These are phyloP conservation scores for Strongylocentrotus purpuratus DNA, from an alignment of 35 echinoderm and acorn worm species.

Conservation along the genomic window DNA sequence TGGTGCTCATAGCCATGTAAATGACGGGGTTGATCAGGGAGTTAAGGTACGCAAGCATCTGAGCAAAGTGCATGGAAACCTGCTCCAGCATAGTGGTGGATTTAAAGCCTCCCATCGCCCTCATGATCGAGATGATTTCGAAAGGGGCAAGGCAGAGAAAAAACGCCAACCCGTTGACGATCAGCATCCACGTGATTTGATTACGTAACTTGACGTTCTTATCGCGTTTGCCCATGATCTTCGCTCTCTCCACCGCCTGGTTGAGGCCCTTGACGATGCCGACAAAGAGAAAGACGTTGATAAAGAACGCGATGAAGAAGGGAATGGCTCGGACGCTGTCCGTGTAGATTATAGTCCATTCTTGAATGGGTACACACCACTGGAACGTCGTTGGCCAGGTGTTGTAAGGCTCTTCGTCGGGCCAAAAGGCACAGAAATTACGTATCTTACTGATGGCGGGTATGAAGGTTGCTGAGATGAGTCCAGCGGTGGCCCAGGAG, in stretches of 20 bases:
- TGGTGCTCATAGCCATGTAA: slow-evolving; percentile 57
- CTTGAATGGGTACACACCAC: slow-evolving; percentile 19
- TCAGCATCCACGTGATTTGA: slow-evolving; percentile 91
- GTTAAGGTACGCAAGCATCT: slow-evolving; percentile 48
- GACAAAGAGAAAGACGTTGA: slow-evolving; percentile 66
- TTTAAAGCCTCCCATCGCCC: background rate
- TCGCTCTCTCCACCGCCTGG: slow-evolving; percentile 55
- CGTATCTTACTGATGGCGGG: slow-evolving; percentile 32
- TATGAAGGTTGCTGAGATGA: slow-evolving; percentile 75
- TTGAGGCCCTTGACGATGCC: slow-evolving; percentile 63
- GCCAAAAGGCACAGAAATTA: slow-evolving; percentile 35
- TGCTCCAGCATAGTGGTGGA: slow-evolving; percentile 25
- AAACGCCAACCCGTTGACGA: slow-evolving; percentile 78
- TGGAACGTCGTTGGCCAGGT: background rate
- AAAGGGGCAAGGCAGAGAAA: slow-evolving; percentile 67
- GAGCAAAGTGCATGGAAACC: slow-evolving; percentile 8
- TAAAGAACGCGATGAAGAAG: slow-evolving; percentile 63
- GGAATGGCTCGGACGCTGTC: slow-evolving; percentile 75
- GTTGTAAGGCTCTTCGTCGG: slow-evolving; percentile 20
- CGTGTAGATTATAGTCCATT: slow-evolving; percentile 48
- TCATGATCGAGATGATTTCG: slow-evolving; percentile 66
- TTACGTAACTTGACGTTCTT: slow-evolving; percentile 78
- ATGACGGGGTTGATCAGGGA: slow-evolving; percentile 63
- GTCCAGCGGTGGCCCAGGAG: slow-evolving; percentile 54
- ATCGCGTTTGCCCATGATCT: slow-evolving; percentile 59